Percentiles rank a stretch among this genome's conserved stretches.
phyloP scores from a whole-genome alignment of 2,797 vertebrate genomes.

The Vireo griseus region DNA sequence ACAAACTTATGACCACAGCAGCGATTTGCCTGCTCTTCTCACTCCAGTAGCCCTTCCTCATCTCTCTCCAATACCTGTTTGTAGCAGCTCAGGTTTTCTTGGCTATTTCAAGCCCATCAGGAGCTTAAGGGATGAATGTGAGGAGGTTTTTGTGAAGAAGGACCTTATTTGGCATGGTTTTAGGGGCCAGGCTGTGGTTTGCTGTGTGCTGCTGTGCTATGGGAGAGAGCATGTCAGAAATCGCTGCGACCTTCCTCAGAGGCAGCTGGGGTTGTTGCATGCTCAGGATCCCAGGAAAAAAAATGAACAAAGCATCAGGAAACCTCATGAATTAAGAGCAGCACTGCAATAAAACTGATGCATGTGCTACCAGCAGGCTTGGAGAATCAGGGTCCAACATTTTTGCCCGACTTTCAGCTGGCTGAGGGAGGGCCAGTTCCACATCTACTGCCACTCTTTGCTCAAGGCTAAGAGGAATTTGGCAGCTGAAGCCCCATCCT shows the following conservation, averaged over 20 bases:
- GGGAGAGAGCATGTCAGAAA: background rate
- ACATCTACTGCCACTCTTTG: background rate
- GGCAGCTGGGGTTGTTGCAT: background rate
- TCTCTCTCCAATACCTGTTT: background rate
- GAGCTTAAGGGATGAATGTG: background rate
- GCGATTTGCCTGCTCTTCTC: background rate
- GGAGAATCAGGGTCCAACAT: background rate
- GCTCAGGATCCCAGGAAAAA: background rate
- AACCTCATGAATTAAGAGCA: background rate
- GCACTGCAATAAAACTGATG: background rate
- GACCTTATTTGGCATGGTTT: background rate
- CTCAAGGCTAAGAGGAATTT: background rate
- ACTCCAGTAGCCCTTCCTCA: background rate
- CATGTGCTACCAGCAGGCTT: background rate
- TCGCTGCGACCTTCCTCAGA: rapidly evolving
- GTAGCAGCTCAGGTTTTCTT: background rate
- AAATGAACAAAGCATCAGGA: background rate
- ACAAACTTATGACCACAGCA: background rate
- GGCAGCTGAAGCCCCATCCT: slow-evolving; percentile 17
- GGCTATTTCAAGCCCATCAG: background rate
- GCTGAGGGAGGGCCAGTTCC: background rate
- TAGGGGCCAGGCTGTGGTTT: background rate
- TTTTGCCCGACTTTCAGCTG: background rate
- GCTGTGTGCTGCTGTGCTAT: background rate
- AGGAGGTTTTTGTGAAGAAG: background rate